These are phyloP conservation scores for Zaprionus nigranus DNA, from an alignment of 1,140 invertebrate species.

Conservation along the genomic window DNA sequence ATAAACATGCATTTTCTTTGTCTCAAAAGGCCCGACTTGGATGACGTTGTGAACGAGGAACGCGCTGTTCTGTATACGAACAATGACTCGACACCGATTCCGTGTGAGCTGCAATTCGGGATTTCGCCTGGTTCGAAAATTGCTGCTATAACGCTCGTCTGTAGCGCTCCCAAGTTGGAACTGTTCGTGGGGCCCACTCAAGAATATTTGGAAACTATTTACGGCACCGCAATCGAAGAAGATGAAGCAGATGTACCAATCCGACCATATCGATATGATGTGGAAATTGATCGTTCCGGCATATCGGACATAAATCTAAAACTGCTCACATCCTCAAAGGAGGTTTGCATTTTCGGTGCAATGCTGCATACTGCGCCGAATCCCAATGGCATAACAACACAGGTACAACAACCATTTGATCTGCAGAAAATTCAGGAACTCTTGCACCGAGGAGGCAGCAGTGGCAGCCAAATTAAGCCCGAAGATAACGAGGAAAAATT, in stretches of 20 bases:
- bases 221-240: constrained; percentile 64
- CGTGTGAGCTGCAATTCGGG: constrained; percentile 65
- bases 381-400: constrained; percentile 79
- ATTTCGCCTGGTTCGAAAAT: constrained; percentile 67
- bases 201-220: constrained; percentile 75
- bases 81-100: constrained; percentile 16
- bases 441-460: constrained; percentile 48
- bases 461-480: constrained; percentile 16
- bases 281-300: constrained; percentile 77
- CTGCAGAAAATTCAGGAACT: constrained; percentile 66
- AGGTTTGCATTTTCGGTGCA: constrained; percentile 74
- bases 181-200: constrained; percentile 66
- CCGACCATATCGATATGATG: constrained; percentile 71
- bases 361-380: constrained; percentile 75
- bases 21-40: constrained; percentile 55
- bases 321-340: constrained; percentile 58
- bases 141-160: constrained; percentile 68
- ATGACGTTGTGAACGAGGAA: constrained; percentile 67
- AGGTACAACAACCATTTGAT: constrained; percentile 59
- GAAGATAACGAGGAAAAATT: constrained; percentile 56
- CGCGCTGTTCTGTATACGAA: constrained; percentile 61
- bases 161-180: constrained; percentile 72
- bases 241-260: constrained; percentile 62
- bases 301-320: constrained; percentile 67
- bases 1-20: constrained; percentile 30